These are phyloP conservation scores for Diarsia brunnea DNA, from an alignment of 2,888 invertebrate species.

Conservation along the genomic window DNA sequence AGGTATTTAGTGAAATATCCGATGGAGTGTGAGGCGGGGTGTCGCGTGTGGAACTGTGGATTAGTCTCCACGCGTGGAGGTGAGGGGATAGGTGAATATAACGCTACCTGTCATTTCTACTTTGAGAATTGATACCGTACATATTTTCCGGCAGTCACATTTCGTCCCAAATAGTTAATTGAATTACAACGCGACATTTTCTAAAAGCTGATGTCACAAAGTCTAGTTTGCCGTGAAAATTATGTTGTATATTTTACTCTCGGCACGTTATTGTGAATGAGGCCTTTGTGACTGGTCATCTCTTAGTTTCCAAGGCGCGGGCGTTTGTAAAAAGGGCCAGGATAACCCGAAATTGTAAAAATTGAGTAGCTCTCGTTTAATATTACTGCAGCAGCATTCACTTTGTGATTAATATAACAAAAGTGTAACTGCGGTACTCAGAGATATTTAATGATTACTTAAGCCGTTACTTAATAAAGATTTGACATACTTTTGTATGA, in stretches of 20 bases:
- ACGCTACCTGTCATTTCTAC: not conserved
- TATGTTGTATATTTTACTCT: not conserved
- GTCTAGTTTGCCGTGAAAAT: not conserved
- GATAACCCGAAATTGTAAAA: too few relatives aligned
- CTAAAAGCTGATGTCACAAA: not conserved
- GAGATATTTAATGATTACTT: too few relatives aligned
- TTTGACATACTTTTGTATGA: too few relatives aligned
- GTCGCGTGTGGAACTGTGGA: not conserved
- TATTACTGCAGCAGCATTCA: too few relatives aligned
- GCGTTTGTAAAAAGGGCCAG: too few relatives aligned
- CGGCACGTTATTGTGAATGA: not conserved
- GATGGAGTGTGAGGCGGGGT: not conserved
- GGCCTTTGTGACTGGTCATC: not conserved
- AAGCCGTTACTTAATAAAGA: too few relatives aligned
- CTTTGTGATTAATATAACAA: too few relatives aligned
- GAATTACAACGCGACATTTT: not conserved
- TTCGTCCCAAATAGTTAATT: constrained; percentile 3
- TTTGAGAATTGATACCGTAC: constrained; percentile 1
- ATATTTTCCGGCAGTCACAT: not conserved
- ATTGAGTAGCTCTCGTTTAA: too few relatives aligned
- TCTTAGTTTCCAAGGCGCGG: not conserved
- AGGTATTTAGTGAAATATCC: not conserved
- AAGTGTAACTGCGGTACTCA: too few relatives aligned
- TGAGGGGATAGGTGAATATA: not conserved
- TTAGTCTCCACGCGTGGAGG: not conserved